Percentiles rank a stretch among this genome's conserved stretches.
phyloP scores from a whole-genome alignment of 53 echinoderm and acorn worm genomes.

The Glandiceps talaboti region DNA sequence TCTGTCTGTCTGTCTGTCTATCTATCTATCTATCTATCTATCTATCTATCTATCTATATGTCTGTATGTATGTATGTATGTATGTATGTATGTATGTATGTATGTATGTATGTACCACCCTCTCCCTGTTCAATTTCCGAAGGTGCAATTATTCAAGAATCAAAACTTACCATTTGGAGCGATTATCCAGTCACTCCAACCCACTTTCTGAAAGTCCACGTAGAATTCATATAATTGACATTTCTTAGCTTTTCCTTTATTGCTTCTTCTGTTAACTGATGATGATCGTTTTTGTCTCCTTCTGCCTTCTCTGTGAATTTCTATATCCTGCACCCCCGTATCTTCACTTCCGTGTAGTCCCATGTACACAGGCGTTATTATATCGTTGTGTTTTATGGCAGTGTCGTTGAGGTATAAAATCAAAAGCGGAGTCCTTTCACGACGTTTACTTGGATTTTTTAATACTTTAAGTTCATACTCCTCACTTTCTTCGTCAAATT shows the following conservation, averaged over 20 bases:
- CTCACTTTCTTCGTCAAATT: background rate
- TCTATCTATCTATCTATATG: no score
- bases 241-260: conserved; percentile 17
- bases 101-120: no score
- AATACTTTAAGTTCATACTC: background rate
- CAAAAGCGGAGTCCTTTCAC: conserved; percentile 29
- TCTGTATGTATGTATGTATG: no score
- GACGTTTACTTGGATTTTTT: conserved; percentile 2
- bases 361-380: conserved; percentile 26
- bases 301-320: conserved; percentile 7
- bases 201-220: conserved; percentile 68
- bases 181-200: conserved; percentile 85
- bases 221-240: conserved; percentile 75
- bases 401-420: conserved; percentile 66
- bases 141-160: no score
- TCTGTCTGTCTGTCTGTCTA: no score
- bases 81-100: no score
- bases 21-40: no score
- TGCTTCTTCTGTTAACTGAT: conserved; percentile 20
- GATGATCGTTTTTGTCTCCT: conserved; percentile 24
- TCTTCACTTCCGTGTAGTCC: conserved; percentile 10
- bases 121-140: no score
- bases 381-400: conserved; percentile 51
- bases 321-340: background rate
- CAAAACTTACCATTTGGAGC: conserved; percentile 74